Evolutionary conservation across 2,113 vertebrate species (phyloP), one percentile per base, ranked within the genome.

Genomic region (Hiodon alosoides): DNA sequence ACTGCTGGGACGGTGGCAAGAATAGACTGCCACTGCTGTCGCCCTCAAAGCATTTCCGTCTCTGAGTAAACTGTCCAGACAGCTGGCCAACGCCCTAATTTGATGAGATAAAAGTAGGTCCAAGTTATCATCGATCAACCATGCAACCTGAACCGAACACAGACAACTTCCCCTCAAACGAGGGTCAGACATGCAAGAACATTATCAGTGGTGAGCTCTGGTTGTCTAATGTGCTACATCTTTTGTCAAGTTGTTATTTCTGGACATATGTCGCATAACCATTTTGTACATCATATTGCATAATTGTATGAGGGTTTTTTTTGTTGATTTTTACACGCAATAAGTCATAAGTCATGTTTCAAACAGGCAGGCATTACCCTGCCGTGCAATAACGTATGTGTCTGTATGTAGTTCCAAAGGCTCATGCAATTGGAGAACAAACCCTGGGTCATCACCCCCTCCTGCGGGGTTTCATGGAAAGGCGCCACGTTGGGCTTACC

Each of bases 221-320:
- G 77, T 5, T 66, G 72, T 1, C 60, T n/a, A 66, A 66, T 7
- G 31, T 4, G 46, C 64, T 66, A 66, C 46, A 66, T 48, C 59
- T 14, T 3, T 10, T 60, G 4, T 1, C 2, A 60, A 31, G 31
- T 31, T 31, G 31, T 60, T 60, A 60, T 14, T 31, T 60, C 64
- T 16, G 16, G 64, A 46, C 13, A 48, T 7, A 46, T 2, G 16
- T 46, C 5, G 13, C 31, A 46, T 5, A 7, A 31, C 62, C 16
- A 3, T 4, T 2, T 47, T 11, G 64, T 11, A 46, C 4, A 8
- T 48, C 58, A 9, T 58, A 14, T 68, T 72, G 61, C 73, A 68
- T 62, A 79, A 92, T 90, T 31, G 31, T 31, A 31, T 31, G 31
- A 31, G 31, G 31, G 2, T 31, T 31, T 31, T 31, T 31, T 31